Evolutionary conservation across 2,797 vertebrate species (phyloP).

Genomic region (Anas acuta): DNA sequence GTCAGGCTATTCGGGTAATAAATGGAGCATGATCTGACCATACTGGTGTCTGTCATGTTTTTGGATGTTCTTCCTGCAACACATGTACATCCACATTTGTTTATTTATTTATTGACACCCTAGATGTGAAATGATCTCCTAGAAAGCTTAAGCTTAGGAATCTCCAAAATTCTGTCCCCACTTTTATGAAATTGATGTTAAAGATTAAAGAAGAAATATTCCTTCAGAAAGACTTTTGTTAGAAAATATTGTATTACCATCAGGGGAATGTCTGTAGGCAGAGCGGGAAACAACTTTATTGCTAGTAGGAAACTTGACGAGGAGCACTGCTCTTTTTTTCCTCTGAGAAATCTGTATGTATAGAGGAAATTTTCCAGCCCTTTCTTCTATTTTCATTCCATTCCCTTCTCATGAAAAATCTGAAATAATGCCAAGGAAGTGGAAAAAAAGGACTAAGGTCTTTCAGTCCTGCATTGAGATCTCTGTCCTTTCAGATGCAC

Average conservation of each 20-base stretch:
- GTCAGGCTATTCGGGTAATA: too few species aligned
- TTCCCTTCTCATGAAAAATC: not conserved
- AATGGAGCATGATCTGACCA: too few species aligned
- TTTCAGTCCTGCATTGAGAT: not conserved
- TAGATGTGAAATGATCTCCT: not conserved
- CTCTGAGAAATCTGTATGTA: not conserved
- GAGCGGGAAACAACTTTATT: not conserved
- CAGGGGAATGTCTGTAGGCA: not conserved
- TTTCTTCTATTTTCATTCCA: not conserved
- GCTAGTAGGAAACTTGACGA: not conserved
- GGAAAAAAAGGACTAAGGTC: not conserved
- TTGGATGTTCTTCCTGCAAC: too few species aligned
- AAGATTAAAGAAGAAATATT: not conserved
- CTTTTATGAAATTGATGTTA: not conserved
- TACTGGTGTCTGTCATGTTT: too few species aligned
- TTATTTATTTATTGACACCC: not conserved
- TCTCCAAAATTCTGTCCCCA: not conserved
- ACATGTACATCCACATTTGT: rapidly evolving
- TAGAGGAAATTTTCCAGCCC: not conserved
- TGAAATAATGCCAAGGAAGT: not conserved
- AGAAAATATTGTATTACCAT: not conserved
- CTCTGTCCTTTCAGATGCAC: not conserved
- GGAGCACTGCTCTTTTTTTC: not conserved
- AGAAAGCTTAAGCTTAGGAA: not conserved
- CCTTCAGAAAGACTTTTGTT: not conserved